Percentiles rank a stretch among this genome's conserved stretches.
Evolutionary conservation across 2,888 invertebrate genomes (phyloP).

Genomic region (Folsomia manolachei): DNA sequence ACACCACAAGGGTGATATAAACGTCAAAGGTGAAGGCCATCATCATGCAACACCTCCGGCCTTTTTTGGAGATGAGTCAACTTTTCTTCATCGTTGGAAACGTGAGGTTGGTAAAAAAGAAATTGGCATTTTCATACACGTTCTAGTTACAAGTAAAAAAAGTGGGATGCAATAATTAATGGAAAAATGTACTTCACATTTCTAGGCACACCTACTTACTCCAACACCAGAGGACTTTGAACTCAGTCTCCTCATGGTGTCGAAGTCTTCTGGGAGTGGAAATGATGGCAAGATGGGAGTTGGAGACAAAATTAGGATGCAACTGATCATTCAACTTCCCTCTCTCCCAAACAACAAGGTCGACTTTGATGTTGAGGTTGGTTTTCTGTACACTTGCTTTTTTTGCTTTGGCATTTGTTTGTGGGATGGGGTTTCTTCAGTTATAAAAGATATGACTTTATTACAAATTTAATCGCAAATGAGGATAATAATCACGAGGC

Average conservation of each 20-base stretch:
- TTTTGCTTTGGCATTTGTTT: too few relatives aligned
- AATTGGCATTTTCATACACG: too few relatives aligned
- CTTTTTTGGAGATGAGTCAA: neutral
- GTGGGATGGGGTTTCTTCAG: too few relatives aligned
- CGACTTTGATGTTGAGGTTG: conserved; percentile 31
- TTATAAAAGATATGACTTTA: neutral
- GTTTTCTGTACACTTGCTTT: too few relatives aligned
- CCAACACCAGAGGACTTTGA: conserved; percentile 13
- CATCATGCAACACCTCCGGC: neutral
- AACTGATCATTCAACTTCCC: conserved; percentile 24
- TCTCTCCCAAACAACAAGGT: conserved; percentile 12
- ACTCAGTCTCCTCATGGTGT: conserved; percentile 11
- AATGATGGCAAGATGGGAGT: conserved; percentile 10
- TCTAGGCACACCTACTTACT: too few relatives aligned
- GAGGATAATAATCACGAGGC: too few relatives aligned
- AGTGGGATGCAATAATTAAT: too few relatives aligned
- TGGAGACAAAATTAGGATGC: conserved; percentile 30
- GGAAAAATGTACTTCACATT: too few relatives aligned
- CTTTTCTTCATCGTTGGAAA: conserved; percentile 16
- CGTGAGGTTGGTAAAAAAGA: conserved; percentile 3
- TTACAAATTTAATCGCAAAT: too few relatives aligned
- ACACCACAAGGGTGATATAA: neutral
- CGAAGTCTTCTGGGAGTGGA: neutral
- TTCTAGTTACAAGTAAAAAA: too few relatives aligned
- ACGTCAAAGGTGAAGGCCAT: neutral